Conservation (phyloP, 2,888 invertebrate species). For the Lordiphosa fenestrarum region DNA sequence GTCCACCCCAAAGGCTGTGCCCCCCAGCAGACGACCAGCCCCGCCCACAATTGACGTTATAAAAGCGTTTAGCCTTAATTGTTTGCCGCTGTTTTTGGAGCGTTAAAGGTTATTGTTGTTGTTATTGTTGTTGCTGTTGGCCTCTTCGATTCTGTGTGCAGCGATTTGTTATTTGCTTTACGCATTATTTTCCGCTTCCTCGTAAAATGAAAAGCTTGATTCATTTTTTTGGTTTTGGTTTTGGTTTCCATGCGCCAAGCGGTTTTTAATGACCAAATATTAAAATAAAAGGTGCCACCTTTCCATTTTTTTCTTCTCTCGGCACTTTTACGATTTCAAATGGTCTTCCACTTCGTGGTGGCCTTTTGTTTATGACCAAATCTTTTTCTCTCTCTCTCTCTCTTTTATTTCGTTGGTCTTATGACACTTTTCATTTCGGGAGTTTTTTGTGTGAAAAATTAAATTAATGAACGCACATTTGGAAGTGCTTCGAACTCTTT, state of each 20-base stretch:
- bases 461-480: slow-evolving; percentile 71
- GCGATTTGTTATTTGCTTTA: slow-evolving; percentile 51
- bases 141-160: slow-evolving; percentile 41
- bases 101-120: slow-evolving; percentile 62
- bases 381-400: slow-evolving; percentile 4
- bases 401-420: slow-evolving; percentile 39
- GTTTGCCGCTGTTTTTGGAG: slow-evolving; percentile 38
- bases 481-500: slow-evolving; percentile 18
- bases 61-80: slow-evolving; percentile 69
- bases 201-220: slow-evolving; percentile 36
- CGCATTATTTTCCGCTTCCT: slow-evolving; percentile 31
- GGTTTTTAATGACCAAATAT: slow-evolving; percentile 68
- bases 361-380: slow-evolving; percentile 60
- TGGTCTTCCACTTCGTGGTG: slow-evolving; percentile 17
- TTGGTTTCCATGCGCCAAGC: slow-evolving; percentile 41
- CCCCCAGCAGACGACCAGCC: slow-evolving; percentile 5
- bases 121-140: slow-evolving; percentile 21
- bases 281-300: slow-evolving; percentile 67
- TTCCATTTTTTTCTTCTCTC: slow-evolving; percentile 22
- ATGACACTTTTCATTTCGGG: slow-evolving; percentile 60
- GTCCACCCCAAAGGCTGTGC: slow-evolving; percentile 27
- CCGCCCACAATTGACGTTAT: slow-evolving; percentile 54
- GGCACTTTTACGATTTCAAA: slow-evolving; percentile 6
- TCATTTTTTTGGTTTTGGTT: neutral
- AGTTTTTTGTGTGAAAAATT: slow-evolving; percentile 55